Percentiles rank a stretch among this genome's conserved stretches.
phyloP scores from a whole-genome alignment of 2,113 vertebrate species.

The Amazona guildingii region DNA sequence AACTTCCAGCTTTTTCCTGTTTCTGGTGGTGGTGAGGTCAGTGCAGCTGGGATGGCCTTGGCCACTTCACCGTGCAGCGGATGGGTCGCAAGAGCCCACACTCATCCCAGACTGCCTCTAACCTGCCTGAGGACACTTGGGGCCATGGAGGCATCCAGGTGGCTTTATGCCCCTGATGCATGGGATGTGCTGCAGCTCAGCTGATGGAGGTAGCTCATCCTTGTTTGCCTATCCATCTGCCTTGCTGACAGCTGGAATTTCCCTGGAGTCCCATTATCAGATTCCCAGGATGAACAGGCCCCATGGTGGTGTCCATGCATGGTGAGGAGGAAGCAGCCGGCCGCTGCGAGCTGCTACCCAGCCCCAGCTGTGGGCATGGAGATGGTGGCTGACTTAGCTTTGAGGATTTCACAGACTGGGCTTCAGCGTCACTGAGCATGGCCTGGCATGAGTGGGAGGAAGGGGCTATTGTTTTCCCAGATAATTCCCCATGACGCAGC shows the following conservation, averaged over 20 bases:
- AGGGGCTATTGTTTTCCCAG: conserved; percentile 42
- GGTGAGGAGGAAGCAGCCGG: background rate
- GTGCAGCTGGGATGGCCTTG: background rate
- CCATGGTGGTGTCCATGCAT: background rate
- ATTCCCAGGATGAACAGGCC: rapidly evolving
- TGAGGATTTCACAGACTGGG: background rate
- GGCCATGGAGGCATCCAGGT: background rate
- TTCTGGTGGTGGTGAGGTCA: background rate
- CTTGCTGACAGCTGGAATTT: background rate
- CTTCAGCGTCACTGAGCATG: rapidly evolving
- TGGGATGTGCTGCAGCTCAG: background rate
- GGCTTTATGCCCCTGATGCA: background rate
- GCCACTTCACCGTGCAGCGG: rapidly evolving
- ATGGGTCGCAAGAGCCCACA: background rate
- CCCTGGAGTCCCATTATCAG: rapidly evolving
- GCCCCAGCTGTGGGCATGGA: background rate
- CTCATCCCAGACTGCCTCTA: too few relatives aligned
- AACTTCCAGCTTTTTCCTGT: background rate
- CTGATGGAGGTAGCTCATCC: background rate
- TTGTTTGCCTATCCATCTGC: background rate
- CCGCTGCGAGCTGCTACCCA: rapidly evolving
- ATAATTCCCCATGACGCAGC: conserved; percentile 3
- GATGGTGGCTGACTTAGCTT: background rate
- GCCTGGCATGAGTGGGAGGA: background rate
- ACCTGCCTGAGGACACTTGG: rapidly evolving